phyloP scores from a whole-genome alignment of 1,140 invertebrate species.

The Psilanteris sp. region DNA sequence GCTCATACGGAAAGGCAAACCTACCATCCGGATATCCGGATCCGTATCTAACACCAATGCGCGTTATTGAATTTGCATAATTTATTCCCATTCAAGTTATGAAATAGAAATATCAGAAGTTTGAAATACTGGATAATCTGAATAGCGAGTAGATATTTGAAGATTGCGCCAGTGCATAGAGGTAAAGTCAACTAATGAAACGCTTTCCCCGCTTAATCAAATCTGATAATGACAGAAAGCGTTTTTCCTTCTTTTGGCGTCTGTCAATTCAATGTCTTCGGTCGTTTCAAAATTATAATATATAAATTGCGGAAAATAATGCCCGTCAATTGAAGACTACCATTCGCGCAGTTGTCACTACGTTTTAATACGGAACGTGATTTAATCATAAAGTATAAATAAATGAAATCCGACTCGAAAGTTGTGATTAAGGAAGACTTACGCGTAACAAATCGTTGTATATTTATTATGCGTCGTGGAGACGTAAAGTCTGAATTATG shows the following conservation, averaged over 20 bases:
- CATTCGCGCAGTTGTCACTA: background rate
- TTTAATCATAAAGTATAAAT: too few relatives aligned
- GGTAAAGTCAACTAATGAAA: constrained; percentile 1
- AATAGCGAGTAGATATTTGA: constrained; percentile 1
- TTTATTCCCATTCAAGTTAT: constrained; percentile 2
- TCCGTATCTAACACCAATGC: constrained; percentile 2
- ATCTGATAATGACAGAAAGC: constrained; percentile 1
- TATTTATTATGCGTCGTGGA: too few relatives aligned
- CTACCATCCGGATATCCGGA: constrained; percentile 28
- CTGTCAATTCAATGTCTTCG: too few relatives aligned
- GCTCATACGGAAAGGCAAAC: constrained; percentile 2
- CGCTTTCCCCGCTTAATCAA: constrained; percentile 17
- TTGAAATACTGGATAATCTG: constrained; percentile 5
- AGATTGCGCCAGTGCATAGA: background rate
- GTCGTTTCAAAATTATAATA: background rate
- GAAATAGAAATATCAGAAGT: constrained; percentile 9
- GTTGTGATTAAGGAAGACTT: too few relatives aligned
- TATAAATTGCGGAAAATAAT: constrained; percentile 3
- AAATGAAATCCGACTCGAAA: too few relatives aligned
- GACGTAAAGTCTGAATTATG: too few relatives aligned
- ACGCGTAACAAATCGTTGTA: too few relatives aligned
- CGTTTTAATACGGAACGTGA: background rate
- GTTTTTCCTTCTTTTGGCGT: background rate
- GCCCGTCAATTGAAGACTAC: background rate
- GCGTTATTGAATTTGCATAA: constrained; percentile 18